phyloP scores from a whole-genome alignment of 2,797 vertebrate genomes.

The Philypnodon macrostomus region DNA sequence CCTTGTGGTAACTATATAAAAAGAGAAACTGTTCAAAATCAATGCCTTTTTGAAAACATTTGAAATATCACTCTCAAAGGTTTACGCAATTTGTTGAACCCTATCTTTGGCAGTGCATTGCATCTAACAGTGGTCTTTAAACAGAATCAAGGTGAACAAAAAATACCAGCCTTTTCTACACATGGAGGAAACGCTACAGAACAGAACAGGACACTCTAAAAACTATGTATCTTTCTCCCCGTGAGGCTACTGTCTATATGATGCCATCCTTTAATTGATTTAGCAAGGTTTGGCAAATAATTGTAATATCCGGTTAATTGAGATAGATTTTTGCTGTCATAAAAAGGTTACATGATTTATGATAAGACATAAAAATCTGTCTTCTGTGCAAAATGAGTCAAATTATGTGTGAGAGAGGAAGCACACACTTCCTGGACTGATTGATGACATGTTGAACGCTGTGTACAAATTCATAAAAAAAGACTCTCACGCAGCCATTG shows the following conservation, averaged over 20 bases:
- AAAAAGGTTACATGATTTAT: constrained; percentile 49
- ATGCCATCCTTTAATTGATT: constrained; percentile 48
- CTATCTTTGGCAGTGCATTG: constrained; percentile 6
- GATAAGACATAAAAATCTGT: constrained; percentile 45
- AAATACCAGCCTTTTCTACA: constrained; percentile 8
- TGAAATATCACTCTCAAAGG: constrained; percentile 26
- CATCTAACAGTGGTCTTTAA: no score
- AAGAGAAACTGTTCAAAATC: constrained; percentile 7
- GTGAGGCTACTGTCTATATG: constrained; percentile 35
- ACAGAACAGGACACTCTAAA: constrained; percentile 24
- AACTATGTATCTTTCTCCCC: constrained; percentile 44
- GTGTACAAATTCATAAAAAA: constrained; percentile 12
- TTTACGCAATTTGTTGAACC: constrained; percentile 10
- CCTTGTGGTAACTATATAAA: background rate
- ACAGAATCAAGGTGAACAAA: constrained; percentile 24
- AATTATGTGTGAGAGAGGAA: constrained; percentile 41
- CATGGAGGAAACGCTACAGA: constrained; percentile 7
- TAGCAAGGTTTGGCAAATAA: constrained; percentile 53
- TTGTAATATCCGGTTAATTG: constrained; percentile 60
- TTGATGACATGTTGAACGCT: constrained; percentile 23
- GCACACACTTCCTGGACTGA: constrained; percentile 21
- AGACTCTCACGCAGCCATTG: background rate
- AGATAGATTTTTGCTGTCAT: constrained; percentile 52
- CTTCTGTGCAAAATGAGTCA: constrained; percentile 30
- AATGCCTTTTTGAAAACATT: constrained; percentile 14